Percentiles rank a stretch among this genome's conserved stretches.
Conservation (phyloP, 2,888 invertebrate species). For the Phania funesta region DNA sequence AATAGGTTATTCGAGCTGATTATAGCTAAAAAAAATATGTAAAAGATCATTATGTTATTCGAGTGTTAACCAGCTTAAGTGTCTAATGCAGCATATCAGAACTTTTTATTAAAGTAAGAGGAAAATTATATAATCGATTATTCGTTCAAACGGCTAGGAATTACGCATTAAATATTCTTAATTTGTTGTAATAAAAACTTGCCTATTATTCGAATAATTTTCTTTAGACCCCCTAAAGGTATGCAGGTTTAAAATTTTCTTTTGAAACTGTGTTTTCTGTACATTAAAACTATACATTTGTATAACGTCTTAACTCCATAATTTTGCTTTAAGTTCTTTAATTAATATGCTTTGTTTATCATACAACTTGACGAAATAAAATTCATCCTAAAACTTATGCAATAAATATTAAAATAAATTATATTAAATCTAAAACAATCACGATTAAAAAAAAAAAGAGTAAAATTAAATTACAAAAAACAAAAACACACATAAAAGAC, state of each 20-base stretch:
- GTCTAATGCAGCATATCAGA: too few species aligned
- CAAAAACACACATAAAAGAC: constrained; percentile 58
- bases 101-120: too few species aligned
- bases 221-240: constrained; percentile 1
- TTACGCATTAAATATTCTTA: too few species aligned
- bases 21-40: too few species aligned
- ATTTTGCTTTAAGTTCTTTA: neutral
- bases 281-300: neutral
- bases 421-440: constrained; percentile 62
- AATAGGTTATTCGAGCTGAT: too few species aligned
- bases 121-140: too few species aligned
- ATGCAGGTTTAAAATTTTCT: neutral
- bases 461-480: constrained; percentile 12
- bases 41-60: too few species aligned
- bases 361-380: constrained; percentile 15
- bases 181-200: too few species aligned
- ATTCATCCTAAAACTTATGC: constrained; percentile 63
- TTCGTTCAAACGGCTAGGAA: too few species aligned
- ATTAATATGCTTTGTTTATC: neutral
- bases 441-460: constrained; percentile 9
- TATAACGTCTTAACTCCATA: neutral
- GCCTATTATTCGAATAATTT: neutral
- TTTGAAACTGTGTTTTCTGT: neutral
- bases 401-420: constrained; percentile 51
- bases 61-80: too few species aligned